Conservation (phyloP, 1,140 invertebrate species). For the Pemphigus obesinymphae region DNA sequence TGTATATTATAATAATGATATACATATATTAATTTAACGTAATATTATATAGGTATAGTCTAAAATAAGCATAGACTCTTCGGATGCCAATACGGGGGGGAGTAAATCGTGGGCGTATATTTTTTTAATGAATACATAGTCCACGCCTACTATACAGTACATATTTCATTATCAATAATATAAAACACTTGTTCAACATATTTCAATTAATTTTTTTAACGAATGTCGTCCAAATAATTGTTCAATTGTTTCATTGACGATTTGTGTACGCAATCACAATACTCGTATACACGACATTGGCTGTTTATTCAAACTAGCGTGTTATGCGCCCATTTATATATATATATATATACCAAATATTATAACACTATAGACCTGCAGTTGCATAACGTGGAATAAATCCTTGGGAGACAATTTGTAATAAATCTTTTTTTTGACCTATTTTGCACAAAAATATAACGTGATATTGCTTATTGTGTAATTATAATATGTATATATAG, state of each 20-base stretch:
- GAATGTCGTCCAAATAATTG: background rate
- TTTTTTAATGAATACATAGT: background rate
- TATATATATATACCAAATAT: background rate
- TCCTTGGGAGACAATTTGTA: too few species aligned
- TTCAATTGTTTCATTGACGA: background rate
- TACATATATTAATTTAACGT: too few species aligned
- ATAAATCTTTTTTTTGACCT: too few species aligned
- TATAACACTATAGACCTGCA: background rate
- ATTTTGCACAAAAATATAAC: too few species aligned
- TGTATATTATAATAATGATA: too few species aligned
- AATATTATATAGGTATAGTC: background rate
- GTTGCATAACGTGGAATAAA: too few species aligned
- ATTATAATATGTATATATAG: too few species aligned
- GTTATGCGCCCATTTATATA: background rate
- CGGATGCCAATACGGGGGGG: background rate
- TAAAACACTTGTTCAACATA: slow-evolving; percentile 3
- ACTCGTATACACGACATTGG: too few species aligned
- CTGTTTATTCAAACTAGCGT: background rate
- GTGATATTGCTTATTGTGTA: too few species aligned
- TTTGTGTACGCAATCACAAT: background rate
- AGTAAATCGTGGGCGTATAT: slow-evolving; percentile 3
- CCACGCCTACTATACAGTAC: background rate
- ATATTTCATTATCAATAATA: background rate
- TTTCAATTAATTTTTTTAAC: background rate
- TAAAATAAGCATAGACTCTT: background rate